phyloP scores from a whole-genome alignment of 1,140 invertebrate species.

The Euborellia annulipes region DNA sequence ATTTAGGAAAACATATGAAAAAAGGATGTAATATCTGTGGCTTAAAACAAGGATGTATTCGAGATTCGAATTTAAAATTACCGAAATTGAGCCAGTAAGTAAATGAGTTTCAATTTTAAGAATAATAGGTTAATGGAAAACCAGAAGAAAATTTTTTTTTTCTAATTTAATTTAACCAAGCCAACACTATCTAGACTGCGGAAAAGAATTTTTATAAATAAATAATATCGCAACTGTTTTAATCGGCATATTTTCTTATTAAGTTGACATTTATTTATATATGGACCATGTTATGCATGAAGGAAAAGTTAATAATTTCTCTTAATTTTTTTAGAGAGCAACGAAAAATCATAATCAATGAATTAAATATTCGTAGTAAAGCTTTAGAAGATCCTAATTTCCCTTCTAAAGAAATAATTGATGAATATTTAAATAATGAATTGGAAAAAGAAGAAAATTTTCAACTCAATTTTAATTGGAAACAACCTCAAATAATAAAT shows the following conservation, averaged over 20 bases:
- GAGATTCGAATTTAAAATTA: too few relatives aligned
- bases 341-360: constrained; percentile 41
- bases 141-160: too few relatives aligned
- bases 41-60: constrained; percentile 19
- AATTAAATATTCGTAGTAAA: constrained; percentile 49
- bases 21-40: constrained; percentile 44
- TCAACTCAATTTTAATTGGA: constrained; percentile 39
- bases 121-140: too few relatives aligned
- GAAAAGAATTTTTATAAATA: too few relatives aligned
- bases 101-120: constrained; percentile 13
- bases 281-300: too few relatives aligned
- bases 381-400: constrained; percentile 45
- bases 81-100: too few relatives aligned
- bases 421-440: constrained; percentile 49
- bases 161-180: too few relatives aligned
- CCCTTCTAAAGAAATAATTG: constrained; percentile 53
- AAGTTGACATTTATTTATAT: too few relatives aligned
- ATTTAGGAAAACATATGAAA: constrained; percentile 43
- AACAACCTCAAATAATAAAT: constrained; percentile 44
- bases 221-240: too few relatives aligned
- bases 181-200: too few relatives aligned
- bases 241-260: too few relatives aligned
- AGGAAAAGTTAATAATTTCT: too few relatives aligned
- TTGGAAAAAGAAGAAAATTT: constrained; percentile 23
- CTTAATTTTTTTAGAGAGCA: constrained; percentile 35